Percentiles rank a stretch among this genome's conserved stretches.
These are phyloP conservation scores for Pentalonia nigronervosa DNA, from an alignment of 1,140 invertebrate species.

Conservation along the genomic window DNA sequence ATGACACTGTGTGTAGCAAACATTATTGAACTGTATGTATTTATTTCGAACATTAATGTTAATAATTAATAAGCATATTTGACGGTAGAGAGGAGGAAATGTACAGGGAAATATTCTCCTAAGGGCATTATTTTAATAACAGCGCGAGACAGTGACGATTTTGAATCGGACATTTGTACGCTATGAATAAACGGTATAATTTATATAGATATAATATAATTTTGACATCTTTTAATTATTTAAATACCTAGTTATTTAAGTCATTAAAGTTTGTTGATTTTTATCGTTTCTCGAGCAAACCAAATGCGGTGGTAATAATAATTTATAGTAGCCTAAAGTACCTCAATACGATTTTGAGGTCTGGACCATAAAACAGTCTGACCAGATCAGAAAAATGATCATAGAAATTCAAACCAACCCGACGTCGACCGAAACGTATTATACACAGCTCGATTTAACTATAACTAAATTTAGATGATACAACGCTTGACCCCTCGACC, in stretches of 20 bases:
- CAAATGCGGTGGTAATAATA: not conserved
- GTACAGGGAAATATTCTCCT: not conserved
- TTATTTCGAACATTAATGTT: conserved; percentile 10
- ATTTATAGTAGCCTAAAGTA: not conserved
- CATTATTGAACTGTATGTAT: not conserved
- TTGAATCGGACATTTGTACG: not conserved
- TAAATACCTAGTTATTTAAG: not conserved
- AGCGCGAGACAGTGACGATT: not conserved
- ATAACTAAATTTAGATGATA: not conserved
- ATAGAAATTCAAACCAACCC: not conserved
- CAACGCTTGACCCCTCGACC: not conserved
- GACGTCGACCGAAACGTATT: not conserved
- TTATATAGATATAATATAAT: not conserved
- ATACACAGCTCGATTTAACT: not conserved
- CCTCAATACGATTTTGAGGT: not conserved
- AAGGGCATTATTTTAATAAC: not conserved
- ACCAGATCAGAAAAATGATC: not conserved
- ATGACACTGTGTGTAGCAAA: not conserved
- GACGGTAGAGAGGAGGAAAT: not conserved
- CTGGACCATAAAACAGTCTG: not conserved
- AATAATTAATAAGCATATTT: not conserved
- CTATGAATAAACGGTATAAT: not conserved
- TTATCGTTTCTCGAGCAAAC: not conserved
- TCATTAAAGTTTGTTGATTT: not conserved
- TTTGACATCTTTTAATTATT: not conserved